These are phyloP conservation scores for Tetragonula carbonaria DNA, from an alignment of 2,888 invertebrate genomes.

Conservation along the genomic window DNA sequence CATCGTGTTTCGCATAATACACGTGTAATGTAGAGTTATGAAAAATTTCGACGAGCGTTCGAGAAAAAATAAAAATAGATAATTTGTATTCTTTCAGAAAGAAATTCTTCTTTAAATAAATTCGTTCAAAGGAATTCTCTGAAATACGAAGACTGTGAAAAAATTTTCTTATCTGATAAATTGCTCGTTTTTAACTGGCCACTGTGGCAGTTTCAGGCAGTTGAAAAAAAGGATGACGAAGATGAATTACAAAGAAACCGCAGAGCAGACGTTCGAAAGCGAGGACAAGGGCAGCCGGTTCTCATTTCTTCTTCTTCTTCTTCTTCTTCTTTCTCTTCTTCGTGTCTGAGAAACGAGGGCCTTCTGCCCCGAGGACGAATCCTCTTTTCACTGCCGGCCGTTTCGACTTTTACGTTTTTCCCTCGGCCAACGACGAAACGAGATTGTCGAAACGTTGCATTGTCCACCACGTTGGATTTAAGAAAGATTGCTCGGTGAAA, in stretches of 20 bases:
- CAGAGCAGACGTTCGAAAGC: constrained; percentile 31
- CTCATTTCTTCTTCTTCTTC: constrained; percentile 6
- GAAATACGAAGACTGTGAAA: no score
- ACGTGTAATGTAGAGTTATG: no score
- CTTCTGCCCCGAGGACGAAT: constrained; percentile 44
- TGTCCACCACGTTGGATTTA: background rate
- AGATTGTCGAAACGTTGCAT: background rate
- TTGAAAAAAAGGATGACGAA: background rate
- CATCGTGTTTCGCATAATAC: no score
- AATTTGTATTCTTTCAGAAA: no score
- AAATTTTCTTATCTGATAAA: no score
- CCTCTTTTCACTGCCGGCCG: background rate
- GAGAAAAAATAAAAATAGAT: no score
- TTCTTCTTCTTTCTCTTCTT: background rate
- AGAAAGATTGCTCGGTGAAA: background rate
- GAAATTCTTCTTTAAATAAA: no score
- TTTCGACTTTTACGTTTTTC: constrained; percentile 6
- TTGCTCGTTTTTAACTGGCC: no score
- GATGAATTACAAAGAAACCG: background rate
- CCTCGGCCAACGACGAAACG: background rate
- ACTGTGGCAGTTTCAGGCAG: background rate
- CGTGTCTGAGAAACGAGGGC: constrained; percentile 14
- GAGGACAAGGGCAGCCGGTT: constrained; percentile 59
- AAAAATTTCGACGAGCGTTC: no score
- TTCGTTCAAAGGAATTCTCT: no score